Conservation (phyloP, 2,797 vertebrate genomes). For the Allobates femoralis region DNA sequence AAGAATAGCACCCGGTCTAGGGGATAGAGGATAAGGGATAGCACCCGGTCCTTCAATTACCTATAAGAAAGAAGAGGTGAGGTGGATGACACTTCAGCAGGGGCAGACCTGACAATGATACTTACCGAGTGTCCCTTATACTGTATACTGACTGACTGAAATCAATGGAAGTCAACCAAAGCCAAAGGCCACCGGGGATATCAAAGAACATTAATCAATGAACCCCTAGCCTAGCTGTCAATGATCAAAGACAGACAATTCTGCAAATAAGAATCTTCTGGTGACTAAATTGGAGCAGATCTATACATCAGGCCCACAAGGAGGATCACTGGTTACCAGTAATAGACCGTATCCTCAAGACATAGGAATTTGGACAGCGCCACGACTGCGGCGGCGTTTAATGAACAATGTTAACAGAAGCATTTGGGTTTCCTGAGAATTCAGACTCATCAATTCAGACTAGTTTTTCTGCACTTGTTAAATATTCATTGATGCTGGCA, state of each 20-base stretch:
- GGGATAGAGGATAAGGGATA: too few relatives aligned
- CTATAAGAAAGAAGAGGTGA: too few relatives aligned
- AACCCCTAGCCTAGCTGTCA: not conserved
- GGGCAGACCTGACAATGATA: not conserved
- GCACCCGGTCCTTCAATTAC: too few relatives aligned
- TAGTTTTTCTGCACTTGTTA: slow-evolving; percentile 42
- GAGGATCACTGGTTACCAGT: not conserved
- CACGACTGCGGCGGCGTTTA: not conserved
- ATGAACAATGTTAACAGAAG: slow-evolving; percentile 4
- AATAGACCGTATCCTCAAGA: not conserved
- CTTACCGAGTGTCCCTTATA: not conserved
- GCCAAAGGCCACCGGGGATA: not conserved
- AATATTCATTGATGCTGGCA: slow-evolving; percentile 29
- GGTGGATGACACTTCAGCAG: too few relatives aligned
- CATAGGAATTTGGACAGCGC: not conserved
- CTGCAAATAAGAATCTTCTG: not conserved
- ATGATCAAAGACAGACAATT: not conserved
- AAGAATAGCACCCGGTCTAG: too few relatives aligned
- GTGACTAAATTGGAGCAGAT: not conserved
- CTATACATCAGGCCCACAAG: not conserved
- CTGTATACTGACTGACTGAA: not conserved
- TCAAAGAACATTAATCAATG: not conserved
- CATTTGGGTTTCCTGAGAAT: not conserved
- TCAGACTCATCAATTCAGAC: slow-evolving; percentile 33
- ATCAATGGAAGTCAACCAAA: not conserved